Evolutionary conservation across 2,113 vertebrate species (phyloP).

Genomic region (Prunella himalayana): DNA sequence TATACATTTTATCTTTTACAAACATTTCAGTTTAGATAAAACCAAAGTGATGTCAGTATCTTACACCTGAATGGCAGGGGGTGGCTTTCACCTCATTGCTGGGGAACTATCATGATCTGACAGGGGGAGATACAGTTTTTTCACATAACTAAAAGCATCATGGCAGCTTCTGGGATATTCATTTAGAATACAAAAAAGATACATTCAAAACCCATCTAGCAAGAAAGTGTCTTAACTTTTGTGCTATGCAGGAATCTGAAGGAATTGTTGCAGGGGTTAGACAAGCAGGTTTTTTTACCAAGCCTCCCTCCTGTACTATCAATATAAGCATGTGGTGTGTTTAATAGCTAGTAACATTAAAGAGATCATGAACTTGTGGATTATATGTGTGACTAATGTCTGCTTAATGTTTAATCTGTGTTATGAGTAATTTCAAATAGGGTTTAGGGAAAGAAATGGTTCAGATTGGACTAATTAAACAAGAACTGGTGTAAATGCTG

Average conservation of each 20-base stretch:
- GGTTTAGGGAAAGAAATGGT: not conserved
- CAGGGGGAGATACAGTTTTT: not conserved
- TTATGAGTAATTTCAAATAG: not conserved
- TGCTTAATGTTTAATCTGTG: conserved; percentile 51
- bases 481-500: not conserved
- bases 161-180: not conserved
- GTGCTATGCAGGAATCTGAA: not conserved
- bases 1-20: not conserved
- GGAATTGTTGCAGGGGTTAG: not conserved
- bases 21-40: not conserved
- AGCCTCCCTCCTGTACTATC: not conserved
- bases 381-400: not conserved
- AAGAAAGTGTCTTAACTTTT: not conserved
- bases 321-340: not conserved
- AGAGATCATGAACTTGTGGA: not conserved
- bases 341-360: not conserved
- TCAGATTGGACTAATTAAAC: not conserved
- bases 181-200: not conserved
- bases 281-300: not conserved
- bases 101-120: not conserved
- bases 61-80: not conserved
- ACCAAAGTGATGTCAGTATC: not conserved
- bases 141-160: not conserved
- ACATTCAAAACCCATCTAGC: not conserved
- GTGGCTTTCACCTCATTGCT: not conserved